Evolutionary conservation across 2,113 vertebrate genomes (phyloP).

Genomic region (Ictidomys tridecemlineatus): DNA sequence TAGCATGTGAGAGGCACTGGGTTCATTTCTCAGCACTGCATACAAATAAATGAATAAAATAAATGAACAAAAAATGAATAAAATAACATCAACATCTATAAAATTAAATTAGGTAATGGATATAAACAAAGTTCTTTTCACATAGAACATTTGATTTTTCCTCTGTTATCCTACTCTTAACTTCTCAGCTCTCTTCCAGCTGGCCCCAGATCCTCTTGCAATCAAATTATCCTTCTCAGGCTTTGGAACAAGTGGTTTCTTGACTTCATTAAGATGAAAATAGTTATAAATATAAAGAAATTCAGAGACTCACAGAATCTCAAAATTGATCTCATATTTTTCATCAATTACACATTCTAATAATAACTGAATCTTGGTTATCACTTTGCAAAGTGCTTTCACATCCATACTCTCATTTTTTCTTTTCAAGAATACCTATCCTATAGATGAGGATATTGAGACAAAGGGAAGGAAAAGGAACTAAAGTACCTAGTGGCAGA

Average conservation of each 20-base stretch:
- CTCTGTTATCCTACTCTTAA: background rate
- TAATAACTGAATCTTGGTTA: background rate
- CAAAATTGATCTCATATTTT: background rate
- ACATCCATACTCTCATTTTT: background rate
- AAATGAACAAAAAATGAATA: too few relatives aligned
- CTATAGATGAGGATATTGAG: background rate
- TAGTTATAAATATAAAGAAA: background rate
- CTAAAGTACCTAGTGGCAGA: background rate
- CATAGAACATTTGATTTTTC: background rate
- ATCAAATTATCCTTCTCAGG: background rate
- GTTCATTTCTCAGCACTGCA: too few relatives aligned
- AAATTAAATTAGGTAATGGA: background rate
- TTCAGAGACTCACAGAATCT: background rate
- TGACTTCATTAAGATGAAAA: background rate
- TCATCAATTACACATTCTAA: background rate
- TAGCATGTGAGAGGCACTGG: too few relatives aligned
- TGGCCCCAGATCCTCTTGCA: background rate
- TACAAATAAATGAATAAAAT: too few relatives aligned
- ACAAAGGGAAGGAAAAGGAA: background rate
- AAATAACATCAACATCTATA: too few relatives aligned
- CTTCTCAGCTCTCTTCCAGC: background rate
- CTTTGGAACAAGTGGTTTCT: background rate
- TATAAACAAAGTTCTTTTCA: background rate
- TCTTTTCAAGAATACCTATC: background rate
- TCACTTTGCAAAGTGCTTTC: background rate